Evolutionary conservation across 2,113 vertebrate species (phyloP).

Genomic region (Archilochus colubris): DNA sequence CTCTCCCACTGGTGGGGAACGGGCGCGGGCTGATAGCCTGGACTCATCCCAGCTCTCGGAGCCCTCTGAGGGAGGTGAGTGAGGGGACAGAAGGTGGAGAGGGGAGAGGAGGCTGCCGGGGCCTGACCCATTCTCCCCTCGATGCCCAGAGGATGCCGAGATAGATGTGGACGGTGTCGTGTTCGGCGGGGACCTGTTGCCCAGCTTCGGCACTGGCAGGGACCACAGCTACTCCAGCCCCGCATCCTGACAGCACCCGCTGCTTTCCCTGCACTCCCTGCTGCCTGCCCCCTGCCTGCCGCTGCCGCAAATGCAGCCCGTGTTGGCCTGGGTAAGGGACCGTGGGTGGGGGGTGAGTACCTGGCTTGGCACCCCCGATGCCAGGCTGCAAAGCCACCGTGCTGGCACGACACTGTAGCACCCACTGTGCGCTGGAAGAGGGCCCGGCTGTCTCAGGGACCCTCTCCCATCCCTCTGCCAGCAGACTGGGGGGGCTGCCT

Average conservation of each 20-base stretch:
- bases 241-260: slow-evolving; percentile 75
- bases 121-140: background rate
- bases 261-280: background rate
- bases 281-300: background rate
- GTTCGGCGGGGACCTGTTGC: slow-evolving; percentile 79
- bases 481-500: background rate
- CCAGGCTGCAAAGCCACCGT: rapidly evolving
- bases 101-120: too few species aligned
- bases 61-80: slow-evolving; percentile 45
- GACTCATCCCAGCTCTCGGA: slow-evolving; percentile 88
- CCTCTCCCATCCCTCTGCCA: rapidly evolving
- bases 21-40: slow-evolving; percentile 85
- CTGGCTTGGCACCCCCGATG: rapidly evolving
- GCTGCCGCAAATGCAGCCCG: background rate
- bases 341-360: rapidly evolving
- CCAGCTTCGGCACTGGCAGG: slow-evolving; percentile 64
- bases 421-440: background rate
- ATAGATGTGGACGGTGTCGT: slow-evolving; percentile 87
- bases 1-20: slow-evolving; percentile 57
- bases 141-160: slow-evolving; percentile 86
- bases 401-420: background rate
- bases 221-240: slow-evolving; percentile 93
- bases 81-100: too few species aligned
- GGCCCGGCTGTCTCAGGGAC: rapidly evolving
- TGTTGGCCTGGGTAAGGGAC: rapidly evolving